phyloP scores from a whole-genome alignment of 2,888 invertebrate genomes.

The Ormia ochracea region DNA sequence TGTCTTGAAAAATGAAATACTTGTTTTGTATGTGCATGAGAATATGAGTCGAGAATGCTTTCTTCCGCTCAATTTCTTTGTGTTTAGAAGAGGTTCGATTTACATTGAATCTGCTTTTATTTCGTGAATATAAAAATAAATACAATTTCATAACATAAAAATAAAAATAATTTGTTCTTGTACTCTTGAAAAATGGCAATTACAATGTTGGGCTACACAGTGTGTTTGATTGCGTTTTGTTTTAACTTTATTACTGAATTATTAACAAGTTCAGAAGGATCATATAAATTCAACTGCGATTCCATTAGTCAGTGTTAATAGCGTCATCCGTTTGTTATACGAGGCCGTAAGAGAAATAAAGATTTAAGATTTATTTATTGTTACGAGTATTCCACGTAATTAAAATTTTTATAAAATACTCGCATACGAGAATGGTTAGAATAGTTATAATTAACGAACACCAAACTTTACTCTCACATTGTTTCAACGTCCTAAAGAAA shows the following conservation, averaged over 20 bases:
- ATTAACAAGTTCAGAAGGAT: neutral
- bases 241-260: constrained; percentile 4
- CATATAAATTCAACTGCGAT: neutral
- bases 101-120: constrained; percentile 5
- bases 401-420: neutral
- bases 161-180: neutral
- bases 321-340: constrained; percentile 2
- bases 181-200: neutral
- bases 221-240: neutral
- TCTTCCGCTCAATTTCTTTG: neutral
- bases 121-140: constrained; percentile 22
- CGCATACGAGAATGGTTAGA: neutral
- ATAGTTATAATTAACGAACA: neutral
- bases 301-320: constrained; percentile 7
- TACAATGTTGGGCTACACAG: constrained; percentile 1
- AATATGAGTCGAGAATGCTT: neutral
- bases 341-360: constrained; percentile 9
- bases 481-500: no score
- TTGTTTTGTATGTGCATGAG: neutral
- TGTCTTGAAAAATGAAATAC: no score
- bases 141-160: constrained; percentile 8
- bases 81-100: constrained; percentile 10
- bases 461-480: no score
- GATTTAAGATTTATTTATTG: neutral
- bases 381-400: neutral